These are phyloP conservation scores for Plectropomus leopardus DNA, from an alignment of 2,113 vertebrate genomes.

Conservation along the genomic window DNA sequence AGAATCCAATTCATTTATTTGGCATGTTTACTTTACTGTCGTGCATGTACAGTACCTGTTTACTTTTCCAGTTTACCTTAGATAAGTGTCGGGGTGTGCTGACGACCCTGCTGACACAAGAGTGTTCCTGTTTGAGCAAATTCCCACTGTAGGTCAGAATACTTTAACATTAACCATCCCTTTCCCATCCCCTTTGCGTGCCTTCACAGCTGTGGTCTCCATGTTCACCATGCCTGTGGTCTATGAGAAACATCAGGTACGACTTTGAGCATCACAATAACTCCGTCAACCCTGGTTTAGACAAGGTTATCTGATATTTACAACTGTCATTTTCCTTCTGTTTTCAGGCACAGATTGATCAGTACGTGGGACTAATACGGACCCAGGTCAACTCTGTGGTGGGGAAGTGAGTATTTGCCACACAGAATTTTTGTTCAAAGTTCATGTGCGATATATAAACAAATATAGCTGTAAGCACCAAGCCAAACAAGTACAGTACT, in stretches of 20 bases:
- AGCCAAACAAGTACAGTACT: not conserved
- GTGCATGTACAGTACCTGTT: not conserved
- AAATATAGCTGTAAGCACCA: not conserved
- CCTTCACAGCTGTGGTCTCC: conserved; percentile 92
- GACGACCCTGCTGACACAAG: conserved; percentile 12
- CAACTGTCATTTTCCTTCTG: not conserved
- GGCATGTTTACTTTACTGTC: not conserved
- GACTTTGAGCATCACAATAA: conserved; percentile 22
- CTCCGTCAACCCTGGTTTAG: not conserved
- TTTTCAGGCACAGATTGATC: conserved; percentile 96
- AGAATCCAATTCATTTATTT: not conserved
- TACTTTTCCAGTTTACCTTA: conserved; percentile 59
- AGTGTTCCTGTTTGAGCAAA: conserved; percentile 30
- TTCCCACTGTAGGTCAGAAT: conserved; percentile 38
- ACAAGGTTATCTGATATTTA: not conserved
- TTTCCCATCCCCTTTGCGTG: conserved; percentile 53
- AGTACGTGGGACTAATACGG: conserved; percentile 96
- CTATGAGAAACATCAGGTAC: conserved; percentile 99
- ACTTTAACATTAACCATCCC: conserved; percentile 12
- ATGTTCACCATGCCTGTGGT: conserved; percentile 98
- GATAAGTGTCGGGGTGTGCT: conserved; percentile 48
- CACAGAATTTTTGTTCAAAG: conserved; percentile 17
- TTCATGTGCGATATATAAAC: not conserved
- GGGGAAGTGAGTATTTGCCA: conserved; percentile 92
- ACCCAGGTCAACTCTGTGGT: conserved; percentile 96